Base-by-base conservation (phyloP, 2,113 vertebrate genomes). In the Mesocricetus auratus region DNA sequence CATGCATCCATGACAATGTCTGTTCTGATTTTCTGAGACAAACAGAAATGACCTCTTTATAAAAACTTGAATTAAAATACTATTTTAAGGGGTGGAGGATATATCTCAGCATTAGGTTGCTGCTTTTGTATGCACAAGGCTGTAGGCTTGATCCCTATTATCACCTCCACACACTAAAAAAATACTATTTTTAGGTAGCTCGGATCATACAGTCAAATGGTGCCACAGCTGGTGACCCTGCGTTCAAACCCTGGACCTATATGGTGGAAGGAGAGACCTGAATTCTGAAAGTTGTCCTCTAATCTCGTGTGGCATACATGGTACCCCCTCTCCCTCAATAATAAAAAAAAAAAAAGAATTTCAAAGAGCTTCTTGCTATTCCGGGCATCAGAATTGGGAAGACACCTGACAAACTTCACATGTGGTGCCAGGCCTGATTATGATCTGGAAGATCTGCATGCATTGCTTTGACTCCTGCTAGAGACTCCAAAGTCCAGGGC, bases 1-100 rank as follows among this genome's bases (percentile, higher is more conserved):
- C 99, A 98, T 0, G 98, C 98, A 94, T 99, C 99, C 86, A 98
- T 96, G 95, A 99, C 97, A 4, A 99, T 98, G 97, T 99, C 99
- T 0, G 99, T 99, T 98, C 98, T 98, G 96, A 99, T 89, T 73
- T 99, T 99, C 99, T 99, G 95, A 56, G 89, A 77, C 95, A 96
- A 56, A 95, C 69, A 36, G 91, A 94, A 93, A 77, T 56, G 1
- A 74, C 8, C 8, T 64, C 24, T 26, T 11, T 6, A 29, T 95
- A 58, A 71, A 90, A 86, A 82, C 15, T 62, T 66, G 60, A 68
- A 90, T 68, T 87, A 96, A 66, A 86, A 33, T 68, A 68, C 31
- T 47, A 64, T 68, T 66, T 47, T 47, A 66, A 90, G 58, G 36
- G n/a, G 58, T 0, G 1, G 39, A 29, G 15, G 13, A 39, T 60